phyloP scores from a whole-genome alignment of 2,113 vertebrate genomes.

The Mustela lutreola region DNA sequence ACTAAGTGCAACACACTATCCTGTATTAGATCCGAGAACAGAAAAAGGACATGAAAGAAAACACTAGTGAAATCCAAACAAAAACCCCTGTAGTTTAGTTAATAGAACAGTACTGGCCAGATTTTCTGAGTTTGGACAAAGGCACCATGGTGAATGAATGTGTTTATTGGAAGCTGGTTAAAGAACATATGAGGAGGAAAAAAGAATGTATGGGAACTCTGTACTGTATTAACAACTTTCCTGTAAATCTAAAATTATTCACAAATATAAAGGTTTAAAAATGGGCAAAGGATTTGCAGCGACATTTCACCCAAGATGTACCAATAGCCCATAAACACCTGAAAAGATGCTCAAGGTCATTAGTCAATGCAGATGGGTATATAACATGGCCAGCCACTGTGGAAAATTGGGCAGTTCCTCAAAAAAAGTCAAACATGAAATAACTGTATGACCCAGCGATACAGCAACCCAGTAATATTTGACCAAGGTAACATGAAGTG shows the following conservation, averaged over 20 bases:
- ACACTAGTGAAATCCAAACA: neutral
- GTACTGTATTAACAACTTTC: neutral
- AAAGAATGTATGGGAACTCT: neutral
- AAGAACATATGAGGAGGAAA: neutral
- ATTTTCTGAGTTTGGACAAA: conserved; percentile 9
- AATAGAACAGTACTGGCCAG: neutral
- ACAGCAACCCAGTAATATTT: neutral
- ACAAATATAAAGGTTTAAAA: neutral
- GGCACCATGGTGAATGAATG: neutral
- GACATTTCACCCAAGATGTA: neutral
- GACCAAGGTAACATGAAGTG: neutral
- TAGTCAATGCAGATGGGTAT: neutral
- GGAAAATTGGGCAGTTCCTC: neutral
- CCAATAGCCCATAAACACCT: neutral
- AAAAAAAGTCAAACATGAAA: neutral
- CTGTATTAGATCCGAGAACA: neutral
- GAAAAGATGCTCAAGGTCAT: neutral
- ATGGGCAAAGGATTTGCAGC: neutral
- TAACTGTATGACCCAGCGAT: neutral
- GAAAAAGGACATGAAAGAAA: neutral
- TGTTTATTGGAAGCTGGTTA: neutral
- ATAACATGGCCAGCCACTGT: neutral
- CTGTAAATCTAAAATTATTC: conserved; percentile 33
- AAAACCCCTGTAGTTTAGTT: neutral
- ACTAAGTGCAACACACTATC: neutral